Percentiles rank a stretch among this genome's conserved stretches.
phyloP scores from a whole-genome alignment of 2,113 vertebrate species.

The Odontesthes bonariensis region DNA sequence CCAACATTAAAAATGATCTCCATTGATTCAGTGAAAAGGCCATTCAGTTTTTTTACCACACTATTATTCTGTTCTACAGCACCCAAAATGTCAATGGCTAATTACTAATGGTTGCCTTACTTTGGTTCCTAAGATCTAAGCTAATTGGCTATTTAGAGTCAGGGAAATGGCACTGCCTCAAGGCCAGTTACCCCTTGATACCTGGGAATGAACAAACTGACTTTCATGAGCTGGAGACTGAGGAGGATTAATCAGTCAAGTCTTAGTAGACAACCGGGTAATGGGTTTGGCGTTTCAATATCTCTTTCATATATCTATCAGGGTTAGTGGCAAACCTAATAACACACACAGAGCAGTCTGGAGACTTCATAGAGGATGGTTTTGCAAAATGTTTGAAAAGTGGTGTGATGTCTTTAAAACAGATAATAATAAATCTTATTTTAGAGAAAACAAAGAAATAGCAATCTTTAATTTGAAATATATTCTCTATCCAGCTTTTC shows the following conservation, averaged over 20 bases:
- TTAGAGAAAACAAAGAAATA: neutral
- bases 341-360: constrained; percentile 25
- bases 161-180: constrained; percentile 66
- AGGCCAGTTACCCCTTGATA: constrained; percentile 71
- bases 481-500: too few relatives aligned
- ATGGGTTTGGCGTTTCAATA: constrained; percentile 52
- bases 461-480: neutral
- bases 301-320: constrained; percentile 30
- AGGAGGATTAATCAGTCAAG: constrained; percentile 63
- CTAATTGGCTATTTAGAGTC: constrained; percentile 79
- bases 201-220: constrained; percentile 58
- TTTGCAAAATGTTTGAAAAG: constrained; percentile 12
- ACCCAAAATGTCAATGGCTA: constrained; percentile 75
- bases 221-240: constrained; percentile 22
- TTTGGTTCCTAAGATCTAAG: constrained; percentile 63
- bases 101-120: constrained; percentile 66
- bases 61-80: constrained; percentile 41
- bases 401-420: neutral
- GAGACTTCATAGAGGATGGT: constrained; percentile 35
- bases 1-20: constrained; percentile 12
- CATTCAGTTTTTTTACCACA: constrained; percentile 40
- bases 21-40: constrained; percentile 39
- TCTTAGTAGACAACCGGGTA: constrained; percentile 46
- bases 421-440: neutral
- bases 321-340: constrained; percentile 40